Evolutionary conservation across 2,113 vertebrate genomes (phyloP), one percentile per base, ranked within the genome.

Genomic region (Alethe diademata): DNA sequence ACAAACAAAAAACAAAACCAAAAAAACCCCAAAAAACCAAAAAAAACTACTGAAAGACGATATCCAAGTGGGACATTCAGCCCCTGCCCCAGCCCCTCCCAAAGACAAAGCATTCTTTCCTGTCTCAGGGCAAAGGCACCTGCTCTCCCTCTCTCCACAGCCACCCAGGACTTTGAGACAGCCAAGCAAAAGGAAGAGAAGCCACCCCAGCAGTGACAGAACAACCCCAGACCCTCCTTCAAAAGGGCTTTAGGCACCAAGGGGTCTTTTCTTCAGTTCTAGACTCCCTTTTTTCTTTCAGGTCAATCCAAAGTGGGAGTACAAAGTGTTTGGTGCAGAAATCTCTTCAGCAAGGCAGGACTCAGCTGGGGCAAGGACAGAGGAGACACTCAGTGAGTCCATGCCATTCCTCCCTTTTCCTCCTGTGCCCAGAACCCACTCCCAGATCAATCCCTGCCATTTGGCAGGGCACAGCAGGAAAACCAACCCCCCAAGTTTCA

Each of bases 91-190:
- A 43, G 22, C 1, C 57, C 53, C 28, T 80, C 31, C 45, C 7
- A 2, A 36, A 48, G 17, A 33, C 0, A 1, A n/a, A 17, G 25
- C 12, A 1, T 22, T 43, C 66, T 40, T 13, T 51, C 47, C 48
- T 16, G 17, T 36, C 28, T 35, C n/a, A 1, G 72, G 38, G 69
- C 6, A 31, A 23, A 53, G 17, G 4, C 10, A 2, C 12, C 42
- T 1, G 3, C n/a, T 43, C 12, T 42, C 6, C 29, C 28, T 57
- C 64, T 54, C 45, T 56, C 28, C 40, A 13, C 17, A 81, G 61
- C 28, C 66, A 78, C 24, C n/a, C 0, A 0, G 17, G 69, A 6
- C 50, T 10, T 31, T 15, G 23, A 31, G 36, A 15, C 1, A 26
- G 51, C 23, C 51, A 20, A 45, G 61, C 35, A 29, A 35, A 69